These are phyloP conservation scores for Ispidina lecontei DNA, from an alignment of 2,797 vertebrate species.

Conservation along the genomic window DNA sequence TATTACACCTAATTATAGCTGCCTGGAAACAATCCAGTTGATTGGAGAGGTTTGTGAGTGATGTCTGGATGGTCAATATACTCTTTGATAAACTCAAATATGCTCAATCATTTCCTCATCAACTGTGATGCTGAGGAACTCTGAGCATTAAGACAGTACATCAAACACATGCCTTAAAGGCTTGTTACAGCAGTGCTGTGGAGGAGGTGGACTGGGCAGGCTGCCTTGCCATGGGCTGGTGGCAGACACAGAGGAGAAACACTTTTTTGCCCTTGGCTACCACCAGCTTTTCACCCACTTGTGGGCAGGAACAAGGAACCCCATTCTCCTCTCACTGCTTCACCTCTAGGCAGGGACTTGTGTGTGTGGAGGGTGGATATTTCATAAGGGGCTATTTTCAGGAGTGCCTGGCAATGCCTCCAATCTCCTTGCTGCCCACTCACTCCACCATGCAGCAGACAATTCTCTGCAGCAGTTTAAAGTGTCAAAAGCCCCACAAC, in stretches of 20 bases:
- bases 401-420: neutral
- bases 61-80: neutral
- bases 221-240: neutral
- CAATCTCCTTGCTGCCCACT: neutral
- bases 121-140: neutral
- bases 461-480: neutral
- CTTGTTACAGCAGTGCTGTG: neutral
- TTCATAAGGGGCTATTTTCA: neutral
- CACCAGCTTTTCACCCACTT: neutral
- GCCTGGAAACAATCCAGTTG: neutral
- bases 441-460: accelerated
- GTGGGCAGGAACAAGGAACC: neutral
- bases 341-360: neutral
- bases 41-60: neutral
- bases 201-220: neutral
- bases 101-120: neutral
- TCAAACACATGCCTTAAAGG: neutral
- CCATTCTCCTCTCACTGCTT: neutral
- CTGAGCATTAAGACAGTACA: neutral
- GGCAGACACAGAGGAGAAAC: neutral
- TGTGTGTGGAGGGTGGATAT: neutral
- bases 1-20: neutral
- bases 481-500: neutral
- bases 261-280: neutral
- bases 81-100: neutral